phyloP scores from a whole-genome alignment of 2,888 invertebrate species.

The Leptura quadrifasciata region DNA sequence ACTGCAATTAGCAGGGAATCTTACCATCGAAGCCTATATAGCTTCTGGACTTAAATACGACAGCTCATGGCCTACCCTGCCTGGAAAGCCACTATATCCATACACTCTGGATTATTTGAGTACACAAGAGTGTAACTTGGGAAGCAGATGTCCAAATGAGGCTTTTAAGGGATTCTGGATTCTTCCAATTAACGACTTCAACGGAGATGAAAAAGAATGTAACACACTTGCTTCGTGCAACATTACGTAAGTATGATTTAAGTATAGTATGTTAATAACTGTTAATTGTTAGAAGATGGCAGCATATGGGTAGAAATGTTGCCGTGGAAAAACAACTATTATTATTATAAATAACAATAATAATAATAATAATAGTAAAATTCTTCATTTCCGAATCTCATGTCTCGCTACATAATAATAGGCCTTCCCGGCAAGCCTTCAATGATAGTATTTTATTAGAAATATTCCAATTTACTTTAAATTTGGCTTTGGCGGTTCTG shows the following conservation, averaged over 20 bases:
- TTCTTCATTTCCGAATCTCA: too few species aligned
- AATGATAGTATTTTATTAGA: too few species aligned
- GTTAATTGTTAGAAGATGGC: too few species aligned
- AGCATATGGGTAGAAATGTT: too few species aligned
- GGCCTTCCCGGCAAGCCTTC: too few species aligned
- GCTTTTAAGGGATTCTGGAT: slow-evolving; percentile 80
- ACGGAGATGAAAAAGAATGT: slow-evolving; percentile 75
- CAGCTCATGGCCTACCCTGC: slow-evolving; percentile 78
- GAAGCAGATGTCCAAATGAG: slow-evolving; percentile 77
- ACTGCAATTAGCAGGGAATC: slow-evolving; percentile 77
- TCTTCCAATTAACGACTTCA: slow-evolving; percentile 79
- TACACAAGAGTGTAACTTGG: slow-evolving; percentile 75
- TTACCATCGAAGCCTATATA: slow-evolving; percentile 77
- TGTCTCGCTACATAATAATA: too few species aligned
- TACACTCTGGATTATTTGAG: slow-evolving; percentile 80
- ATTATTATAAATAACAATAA: too few species aligned
- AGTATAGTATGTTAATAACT: too few species aligned
- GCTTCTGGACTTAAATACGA: slow-evolving; percentile 77
- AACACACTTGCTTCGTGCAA: slow-evolving; percentile 78
- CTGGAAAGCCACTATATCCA: slow-evolving; percentile 78
- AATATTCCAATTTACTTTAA: too few species aligned
- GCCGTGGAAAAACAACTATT: too few species aligned
- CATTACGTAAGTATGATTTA: slow-evolving; percentile 59
- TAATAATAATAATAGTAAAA: too few species aligned
- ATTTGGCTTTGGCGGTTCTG: too few species aligned